Percentiles rank a stretch among this genome's conserved stretches.
Conservation (phyloP, 1,140 invertebrate genomes). For the Leptinotarsa lineolata region DNA sequence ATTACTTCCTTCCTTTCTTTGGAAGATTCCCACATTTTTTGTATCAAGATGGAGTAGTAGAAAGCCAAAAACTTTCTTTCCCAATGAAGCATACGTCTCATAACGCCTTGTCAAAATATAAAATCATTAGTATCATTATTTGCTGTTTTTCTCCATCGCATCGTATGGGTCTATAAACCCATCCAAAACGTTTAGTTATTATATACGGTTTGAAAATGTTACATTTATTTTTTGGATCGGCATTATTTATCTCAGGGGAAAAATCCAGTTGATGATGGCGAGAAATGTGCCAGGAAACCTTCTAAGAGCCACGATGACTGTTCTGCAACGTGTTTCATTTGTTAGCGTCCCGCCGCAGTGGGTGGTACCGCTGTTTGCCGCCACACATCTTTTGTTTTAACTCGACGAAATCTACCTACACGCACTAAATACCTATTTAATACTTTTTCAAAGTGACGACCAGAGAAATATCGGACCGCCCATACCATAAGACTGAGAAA, state of each 20-base stretch:
- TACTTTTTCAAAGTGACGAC: constrained; percentile 31
- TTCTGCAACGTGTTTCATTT: constrained; percentile 32
- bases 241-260: background rate
- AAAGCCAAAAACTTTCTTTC: no score
- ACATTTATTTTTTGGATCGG: no score
- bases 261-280: constrained; percentile 5
- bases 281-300: constrained; percentile 13
- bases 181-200: no score
- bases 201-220: no score
- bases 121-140: no score
- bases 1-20: no score
- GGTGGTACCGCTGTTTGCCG: constrained; percentile 33
- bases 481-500: constrained; percentile 12
- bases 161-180: no score
- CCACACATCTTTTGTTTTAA: constrained; percentile 35
- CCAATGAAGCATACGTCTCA: no score
- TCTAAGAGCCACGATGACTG: constrained; percentile 35
- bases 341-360: constrained; percentile 33
- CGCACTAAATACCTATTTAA: constrained; percentile 34
- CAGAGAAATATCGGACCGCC: constrained; percentile 26
- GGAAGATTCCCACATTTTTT: no score
- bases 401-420: constrained; percentile 34
- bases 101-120: no score
- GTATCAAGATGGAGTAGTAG: no score
- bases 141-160: no score